A percentile compares a stretch with the other conserved stretches of the same genome.
phyloP scores from a whole-genome alignment of 1,140 invertebrate species.

The Ruditapes philippinarum region DNA sequence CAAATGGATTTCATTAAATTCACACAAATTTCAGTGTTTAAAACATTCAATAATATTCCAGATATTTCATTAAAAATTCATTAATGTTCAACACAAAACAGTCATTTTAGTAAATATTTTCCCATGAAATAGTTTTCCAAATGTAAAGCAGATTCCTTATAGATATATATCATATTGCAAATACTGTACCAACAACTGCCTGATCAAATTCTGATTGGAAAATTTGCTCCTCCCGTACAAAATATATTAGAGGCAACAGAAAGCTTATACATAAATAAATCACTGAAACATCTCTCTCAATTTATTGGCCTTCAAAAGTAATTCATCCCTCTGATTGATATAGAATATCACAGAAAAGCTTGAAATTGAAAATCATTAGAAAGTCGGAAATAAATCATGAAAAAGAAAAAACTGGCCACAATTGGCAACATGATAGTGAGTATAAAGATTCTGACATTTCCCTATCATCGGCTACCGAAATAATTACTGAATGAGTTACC shows the following conservation, averaged over 20 bases:
- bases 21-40: too few species aligned
- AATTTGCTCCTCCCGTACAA: neutral
- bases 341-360: neutral
- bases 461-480: neutral
- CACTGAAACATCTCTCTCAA: neutral
- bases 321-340: neutral
- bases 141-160: too few species aligned
- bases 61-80: too few species aligned
- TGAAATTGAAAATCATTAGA: constrained; percentile 7
- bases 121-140: too few species aligned
- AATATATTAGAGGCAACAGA: neutral
- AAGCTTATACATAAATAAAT: neutral
- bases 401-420: neutral
- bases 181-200: neutral
- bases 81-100: too few species aligned
- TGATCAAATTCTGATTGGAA: neutral
- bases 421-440: neutral
- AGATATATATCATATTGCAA: too few species aligned
- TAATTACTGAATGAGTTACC: constrained; percentile 9
- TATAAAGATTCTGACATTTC: too few species aligned
- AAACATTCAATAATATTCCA: too few species aligned
- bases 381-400: too few species aligned
- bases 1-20: too few species aligned
- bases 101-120: too few species aligned
- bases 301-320: constrained; percentile 11